These are phyloP conservation scores for Meloidogyne chitwoodi DNA, from an alignment of 1,140 invertebrate genomes.

Conservation along the genomic window DNA sequence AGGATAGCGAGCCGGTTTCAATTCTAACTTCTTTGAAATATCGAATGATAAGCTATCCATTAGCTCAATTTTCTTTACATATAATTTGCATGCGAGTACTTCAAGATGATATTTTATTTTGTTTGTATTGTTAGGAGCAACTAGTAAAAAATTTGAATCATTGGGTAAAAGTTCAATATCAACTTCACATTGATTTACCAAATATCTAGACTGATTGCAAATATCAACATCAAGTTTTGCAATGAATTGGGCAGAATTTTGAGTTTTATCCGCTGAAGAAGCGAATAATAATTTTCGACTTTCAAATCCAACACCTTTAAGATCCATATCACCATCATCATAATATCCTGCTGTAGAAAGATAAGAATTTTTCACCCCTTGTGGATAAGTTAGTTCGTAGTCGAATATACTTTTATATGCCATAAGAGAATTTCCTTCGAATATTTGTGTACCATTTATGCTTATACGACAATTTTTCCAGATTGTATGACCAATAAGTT, in stretches of 20 bases:
- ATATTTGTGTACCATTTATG: no score
- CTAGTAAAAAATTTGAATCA: not conserved
- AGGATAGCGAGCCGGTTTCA: constrained; percentile 6
- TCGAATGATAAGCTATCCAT: constrained; percentile 8
- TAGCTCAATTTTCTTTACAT: constrained; percentile 3
- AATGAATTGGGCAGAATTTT: constrained; percentile 1
- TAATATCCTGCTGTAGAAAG: not conserved
- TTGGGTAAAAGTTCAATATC: no score
- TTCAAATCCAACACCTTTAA: not conserved
- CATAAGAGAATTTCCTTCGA: no score
- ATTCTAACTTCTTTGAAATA: constrained; percentile 6
- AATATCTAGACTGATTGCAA: constrained; percentile 1
- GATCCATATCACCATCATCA: not conserved
- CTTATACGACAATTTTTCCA: no score
- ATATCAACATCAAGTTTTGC: constrained; percentile 4
- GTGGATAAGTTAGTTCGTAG: constrained; percentile 6
- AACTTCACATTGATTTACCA: no score
- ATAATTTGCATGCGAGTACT: constrained; percentile 11
- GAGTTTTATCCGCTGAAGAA: no score
- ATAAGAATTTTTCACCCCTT: constrained; percentile 8
- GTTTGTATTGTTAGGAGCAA: not conserved
- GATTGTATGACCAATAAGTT: constrained; percentile 4
- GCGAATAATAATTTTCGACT: not conserved
- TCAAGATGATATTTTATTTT: not conserved
- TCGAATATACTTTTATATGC: no score